Evolutionary conservation across 2,797 vertebrate genomes (phyloP).

Genomic region (Eospalax fontanierii): DNA sequence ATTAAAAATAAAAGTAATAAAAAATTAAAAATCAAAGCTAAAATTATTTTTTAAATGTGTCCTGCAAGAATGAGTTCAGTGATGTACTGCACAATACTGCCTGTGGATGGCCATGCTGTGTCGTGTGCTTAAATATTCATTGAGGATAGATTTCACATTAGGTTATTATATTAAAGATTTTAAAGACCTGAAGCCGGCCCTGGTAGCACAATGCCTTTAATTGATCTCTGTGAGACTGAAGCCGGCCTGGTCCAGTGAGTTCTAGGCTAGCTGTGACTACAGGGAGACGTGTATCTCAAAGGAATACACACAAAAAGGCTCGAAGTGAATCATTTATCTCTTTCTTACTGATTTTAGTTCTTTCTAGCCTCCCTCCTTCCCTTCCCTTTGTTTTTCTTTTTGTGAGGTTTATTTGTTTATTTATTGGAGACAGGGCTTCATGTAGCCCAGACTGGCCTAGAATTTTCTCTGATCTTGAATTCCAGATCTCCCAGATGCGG

Average conservation of each 20-base stretch:
- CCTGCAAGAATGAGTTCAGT: too few species aligned
- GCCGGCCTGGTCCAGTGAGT: too few species aligned
- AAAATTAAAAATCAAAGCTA: too few species aligned
- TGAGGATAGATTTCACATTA: not conserved
- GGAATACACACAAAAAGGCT: not conserved
- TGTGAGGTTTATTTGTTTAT: not conserved
- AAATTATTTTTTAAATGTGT: too few species aligned
- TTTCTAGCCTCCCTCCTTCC: not conserved
- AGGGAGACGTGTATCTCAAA: not conserved
- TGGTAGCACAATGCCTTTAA: too few species aligned
- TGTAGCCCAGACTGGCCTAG: not conserved
- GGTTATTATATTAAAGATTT: not conserved
- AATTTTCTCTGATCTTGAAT: not conserved
- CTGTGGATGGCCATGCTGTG: too few species aligned
- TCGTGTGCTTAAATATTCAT: not conserved
- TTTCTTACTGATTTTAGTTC: not conserved
- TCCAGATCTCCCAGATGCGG: not conserved
- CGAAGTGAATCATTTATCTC: not conserved
- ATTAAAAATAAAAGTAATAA: too few species aligned
- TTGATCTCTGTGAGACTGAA: too few species aligned
- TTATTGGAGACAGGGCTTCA: not conserved
- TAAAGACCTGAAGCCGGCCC: too few species aligned
- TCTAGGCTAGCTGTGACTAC: too few species aligned
- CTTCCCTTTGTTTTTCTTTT: not conserved
- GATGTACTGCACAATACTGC: not conserved